These are phyloP conservation scores for Temnothorax nylanderi DNA, from an alignment of 1,140 invertebrate genomes.

Conservation along the genomic window DNA sequence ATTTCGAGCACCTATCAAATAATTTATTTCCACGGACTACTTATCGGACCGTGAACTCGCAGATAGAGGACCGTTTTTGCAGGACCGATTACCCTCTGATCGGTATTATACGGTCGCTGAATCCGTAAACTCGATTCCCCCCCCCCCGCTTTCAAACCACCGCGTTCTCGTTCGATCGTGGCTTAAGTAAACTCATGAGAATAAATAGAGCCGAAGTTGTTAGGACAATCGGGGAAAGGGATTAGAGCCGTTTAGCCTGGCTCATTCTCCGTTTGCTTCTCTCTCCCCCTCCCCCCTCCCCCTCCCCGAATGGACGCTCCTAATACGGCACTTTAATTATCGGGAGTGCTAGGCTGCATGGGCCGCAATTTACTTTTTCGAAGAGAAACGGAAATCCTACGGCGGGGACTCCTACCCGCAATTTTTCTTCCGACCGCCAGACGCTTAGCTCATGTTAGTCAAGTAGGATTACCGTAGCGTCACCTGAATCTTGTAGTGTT, in stretches of 20 bases:
- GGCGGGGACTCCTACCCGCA: constrained; percentile 51
- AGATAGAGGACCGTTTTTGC: constrained; percentile 33
- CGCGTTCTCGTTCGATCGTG: constrained; percentile 63
- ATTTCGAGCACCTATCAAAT: constrained; percentile 14
- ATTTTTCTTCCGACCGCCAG: constrained; percentile 77
- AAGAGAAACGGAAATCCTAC: constrained; percentile 66
- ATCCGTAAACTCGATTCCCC: constrained; percentile 58
- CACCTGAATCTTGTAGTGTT: constrained; percentile 83
- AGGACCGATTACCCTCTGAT: constrained; percentile 53
- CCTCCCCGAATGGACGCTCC: constrained; percentile 26
- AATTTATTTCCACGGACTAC: constrained; percentile 52
- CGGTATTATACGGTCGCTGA: constrained; percentile 59
- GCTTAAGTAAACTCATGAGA: constrained; percentile 70
- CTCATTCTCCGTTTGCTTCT: background rate
- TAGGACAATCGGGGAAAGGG: constrained; percentile 68
- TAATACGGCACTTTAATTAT: constrained; percentile 79
- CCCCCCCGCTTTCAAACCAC: constrained; percentile 50
- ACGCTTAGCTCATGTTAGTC: constrained; percentile 82
- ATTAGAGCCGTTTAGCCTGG: constrained; percentile 63
- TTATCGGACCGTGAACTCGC: constrained; percentile 60
- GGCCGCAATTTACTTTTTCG: constrained; percentile 46
- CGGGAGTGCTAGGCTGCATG: constrained; percentile 67
- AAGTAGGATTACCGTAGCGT: constrained; percentile 81
- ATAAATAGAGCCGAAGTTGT: constrained; percentile 71
- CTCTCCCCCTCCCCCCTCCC: background rate